A percentile compares a stretch with the other conserved stretches of the same genome.
Evolutionary conservation across 2,113 vertebrate species (phyloP).

Genomic region (Craseonycteris thonglongyai): DNA sequence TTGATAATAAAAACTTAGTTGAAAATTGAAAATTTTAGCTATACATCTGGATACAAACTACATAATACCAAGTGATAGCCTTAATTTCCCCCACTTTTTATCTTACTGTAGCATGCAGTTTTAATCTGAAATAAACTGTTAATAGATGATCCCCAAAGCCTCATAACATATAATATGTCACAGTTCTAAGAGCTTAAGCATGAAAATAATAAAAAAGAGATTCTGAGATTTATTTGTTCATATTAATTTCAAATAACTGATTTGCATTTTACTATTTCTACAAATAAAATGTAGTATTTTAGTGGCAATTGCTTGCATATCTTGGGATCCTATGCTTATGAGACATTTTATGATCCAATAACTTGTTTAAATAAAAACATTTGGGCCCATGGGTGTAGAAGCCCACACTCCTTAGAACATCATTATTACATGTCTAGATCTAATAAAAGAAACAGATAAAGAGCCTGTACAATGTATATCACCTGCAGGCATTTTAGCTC

Average conservation of each 20-base stretch:
- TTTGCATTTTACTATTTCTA: not conserved
- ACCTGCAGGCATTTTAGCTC: not conserved
- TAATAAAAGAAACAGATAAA: not conserved
- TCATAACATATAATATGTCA: not conserved
- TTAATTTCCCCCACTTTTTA: not conserved
- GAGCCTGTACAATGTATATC: not conserved
- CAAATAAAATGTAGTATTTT: not conserved
- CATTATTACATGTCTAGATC: not conserved
- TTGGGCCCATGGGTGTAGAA: not conserved
- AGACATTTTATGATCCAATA: not conserved
- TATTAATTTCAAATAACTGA: conserved; percentile 18
- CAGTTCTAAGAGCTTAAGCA: not conserved
- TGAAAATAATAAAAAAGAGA: not conserved
- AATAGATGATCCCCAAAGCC: not conserved
- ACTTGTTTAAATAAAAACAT: not conserved
- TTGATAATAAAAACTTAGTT: not conserved
- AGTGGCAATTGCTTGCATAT: not conserved
- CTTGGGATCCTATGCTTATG: not conserved
- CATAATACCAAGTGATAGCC: not conserved
- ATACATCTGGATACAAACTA: not conserved
- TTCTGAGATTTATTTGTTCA: not conserved
- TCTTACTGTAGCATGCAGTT: not conserved
- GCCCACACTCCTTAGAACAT: not conserved
- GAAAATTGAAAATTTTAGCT: not conserved
- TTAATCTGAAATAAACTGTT: not conserved